Conservation (phyloP, 2,113 vertebrate species). For the Phrynosoma blainvillii region DNA sequence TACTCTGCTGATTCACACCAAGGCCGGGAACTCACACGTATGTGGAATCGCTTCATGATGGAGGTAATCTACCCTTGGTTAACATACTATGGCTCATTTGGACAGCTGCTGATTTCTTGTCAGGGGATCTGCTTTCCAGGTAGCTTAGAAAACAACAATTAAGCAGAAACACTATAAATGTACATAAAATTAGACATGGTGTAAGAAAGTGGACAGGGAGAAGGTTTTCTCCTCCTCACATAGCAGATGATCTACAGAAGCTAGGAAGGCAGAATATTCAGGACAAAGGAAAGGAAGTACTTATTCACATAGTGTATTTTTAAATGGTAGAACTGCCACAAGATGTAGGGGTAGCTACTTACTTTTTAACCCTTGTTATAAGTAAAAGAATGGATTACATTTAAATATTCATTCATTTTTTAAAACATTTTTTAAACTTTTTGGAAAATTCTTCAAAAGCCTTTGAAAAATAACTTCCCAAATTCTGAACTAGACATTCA, state of each 20-base stretch:
- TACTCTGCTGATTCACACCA: conserved; percentile 53
- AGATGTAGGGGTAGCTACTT: no score
- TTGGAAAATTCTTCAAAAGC: no score
- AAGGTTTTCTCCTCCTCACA: no score
- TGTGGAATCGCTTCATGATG: conserved; percentile 81
- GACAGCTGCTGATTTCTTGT: neutral
- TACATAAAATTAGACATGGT: neutral
- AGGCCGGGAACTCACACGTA: conserved; percentile 71
- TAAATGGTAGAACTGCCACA: neutral
- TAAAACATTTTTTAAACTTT: no score
- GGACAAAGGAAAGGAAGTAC: neutral
- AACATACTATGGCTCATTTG: neutral
- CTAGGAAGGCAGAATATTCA: neutral
- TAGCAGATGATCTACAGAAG: neutral
- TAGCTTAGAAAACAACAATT: neutral
- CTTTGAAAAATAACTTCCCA: no score
- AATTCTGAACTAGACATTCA: no score
- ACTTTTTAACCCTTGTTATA: no score
- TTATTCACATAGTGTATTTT: neutral
- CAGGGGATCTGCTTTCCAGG: neutral
- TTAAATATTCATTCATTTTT: no score
- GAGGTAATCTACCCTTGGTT: conserved; percentile 61
- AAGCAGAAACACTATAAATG: neutral
- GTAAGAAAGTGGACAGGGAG: neutral
- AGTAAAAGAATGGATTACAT: no score